A percentile compares a stretch with the other conserved stretches of the same genome.
Evolutionary conservation across 2,113 vertebrate genomes (phyloP).

Genomic region (Marcusenius ussheri): DNA sequence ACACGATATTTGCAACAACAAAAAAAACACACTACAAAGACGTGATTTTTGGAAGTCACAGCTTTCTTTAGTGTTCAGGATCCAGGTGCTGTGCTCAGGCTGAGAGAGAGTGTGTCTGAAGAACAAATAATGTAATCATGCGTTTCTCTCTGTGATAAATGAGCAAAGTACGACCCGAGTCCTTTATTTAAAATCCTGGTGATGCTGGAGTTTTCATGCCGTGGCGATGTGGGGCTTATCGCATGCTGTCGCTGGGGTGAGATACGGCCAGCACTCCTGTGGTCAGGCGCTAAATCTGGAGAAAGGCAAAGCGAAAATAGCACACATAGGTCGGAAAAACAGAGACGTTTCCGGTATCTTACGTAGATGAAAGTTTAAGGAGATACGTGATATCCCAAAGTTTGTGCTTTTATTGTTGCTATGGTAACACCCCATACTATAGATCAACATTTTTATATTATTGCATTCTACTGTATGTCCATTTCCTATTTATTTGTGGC

Average conservation of each 20-base stretch:
- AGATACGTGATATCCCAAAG: not conserved
- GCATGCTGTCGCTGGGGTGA: not conserved
- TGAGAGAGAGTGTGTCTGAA: not conserved
- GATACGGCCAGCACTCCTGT: not conserved
- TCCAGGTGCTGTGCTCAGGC: not conserved
- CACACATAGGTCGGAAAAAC: not conserved
- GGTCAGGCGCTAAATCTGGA: not conserved
- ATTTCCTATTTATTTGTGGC: not conserved
- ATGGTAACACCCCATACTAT: not conserved
- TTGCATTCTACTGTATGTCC: not conserved
- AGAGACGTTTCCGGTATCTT: not conserved
- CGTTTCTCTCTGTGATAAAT: not conserved
- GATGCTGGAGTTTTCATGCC: not conserved
- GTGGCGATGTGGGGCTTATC: not conserved
- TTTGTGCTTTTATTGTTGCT: not conserved
- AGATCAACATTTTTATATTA: not conserved
- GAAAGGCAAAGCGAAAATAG: not conserved
- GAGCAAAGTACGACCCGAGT: not conserved
- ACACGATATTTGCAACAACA: not conserved
- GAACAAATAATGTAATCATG: not conserved
- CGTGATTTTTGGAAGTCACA: not conserved
- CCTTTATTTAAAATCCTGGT: not conserved
- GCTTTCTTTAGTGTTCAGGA: not conserved
- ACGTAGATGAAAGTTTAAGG: not conserved
- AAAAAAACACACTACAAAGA: not conserved